Evolutionary conservation across 2,888 invertebrate genomes (phyloP), one percentile per base, ranked within the genome.

Genomic region (Eudasyphora cyanicolor): DNA sequence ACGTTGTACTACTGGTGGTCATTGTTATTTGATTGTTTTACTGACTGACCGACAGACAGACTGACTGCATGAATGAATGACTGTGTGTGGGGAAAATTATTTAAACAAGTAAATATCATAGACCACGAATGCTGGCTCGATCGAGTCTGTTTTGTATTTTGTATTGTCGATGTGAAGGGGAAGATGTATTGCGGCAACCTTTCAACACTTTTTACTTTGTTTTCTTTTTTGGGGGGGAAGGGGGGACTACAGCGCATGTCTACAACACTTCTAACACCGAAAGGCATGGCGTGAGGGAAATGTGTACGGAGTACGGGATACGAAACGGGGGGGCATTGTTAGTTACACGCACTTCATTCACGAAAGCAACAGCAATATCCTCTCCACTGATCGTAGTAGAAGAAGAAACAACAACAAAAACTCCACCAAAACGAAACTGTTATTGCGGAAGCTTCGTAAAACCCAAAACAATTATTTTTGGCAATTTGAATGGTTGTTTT

Each of bases 381-480:
- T 57, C n/a, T 67, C n/a, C n/a, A n/a, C 21, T 54, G 54, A 19
- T 24, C 38, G 38, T 12, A 0, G 64, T 35, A 45, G 45, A 45
- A n/a, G n/a, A 64, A 14, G 42, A 35, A 71, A 76, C 60, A n/a
- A 12, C n/a, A n/a, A 24, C 12, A 71, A 64, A 21, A 24, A n/a
- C n/a, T n/a, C n/a, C n/a, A n/a, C n/a, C 24, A 32, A 70, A 75
- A 82, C 14, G 10, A 71, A 75, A 35, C 35, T 62, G 76, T 76
- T 79, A 73, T 75, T 81, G 71, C 81, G 81, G 78, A 84, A 81
- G 75, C 81, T 84, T 78, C 75, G 51, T 45, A 81, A 80, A 67
- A 14, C 42, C 29, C 2, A 64, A 64, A 21, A 62, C 32, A 73
- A 54, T 51, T n/a, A n/a, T n/a, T n/a, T 38, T 69, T 38, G 51